Conservation (phyloP, 2,797 vertebrate genomes). For the Hyperoplus lanceolatus region DNA sequence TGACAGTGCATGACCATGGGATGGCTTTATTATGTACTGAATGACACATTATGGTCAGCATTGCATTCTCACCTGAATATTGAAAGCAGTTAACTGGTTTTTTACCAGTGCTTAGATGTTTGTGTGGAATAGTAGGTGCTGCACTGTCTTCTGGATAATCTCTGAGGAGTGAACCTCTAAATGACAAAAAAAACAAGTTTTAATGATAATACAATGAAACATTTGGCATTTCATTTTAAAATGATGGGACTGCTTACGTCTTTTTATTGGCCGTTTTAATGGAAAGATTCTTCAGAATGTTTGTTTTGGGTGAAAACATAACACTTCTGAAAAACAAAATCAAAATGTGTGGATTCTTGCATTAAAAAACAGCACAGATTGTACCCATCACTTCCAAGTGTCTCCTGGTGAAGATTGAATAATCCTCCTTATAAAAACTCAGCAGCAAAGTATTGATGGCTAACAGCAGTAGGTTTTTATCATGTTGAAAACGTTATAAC, state of each 20-base stretch:
- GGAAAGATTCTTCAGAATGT: conserved; percentile 73
- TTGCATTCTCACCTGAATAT: conserved; percentile 87
- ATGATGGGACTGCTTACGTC: conserved; percentile 69
- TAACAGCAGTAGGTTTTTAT: not conserved
- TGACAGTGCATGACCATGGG: not conserved
- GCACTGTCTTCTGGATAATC: conserved; percentile 83
- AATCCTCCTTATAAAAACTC: not conserved
- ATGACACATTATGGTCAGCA: conserved; percentile 5
- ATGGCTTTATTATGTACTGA: not conserved
- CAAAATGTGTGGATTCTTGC: not conserved
- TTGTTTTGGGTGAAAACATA: conserved; percentile 90
- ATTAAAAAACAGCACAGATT: conserved; percentile 3
- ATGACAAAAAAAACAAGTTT: conserved; percentile 26
- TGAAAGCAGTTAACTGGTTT: conserved; percentile 84
- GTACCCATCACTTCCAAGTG: conserved; percentile 1
- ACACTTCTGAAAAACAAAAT: conserved; percentile 75
- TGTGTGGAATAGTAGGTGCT: conserved; percentile 75
- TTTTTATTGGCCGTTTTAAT: conserved; percentile 70
- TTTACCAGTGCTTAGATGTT: conserved; percentile 68
- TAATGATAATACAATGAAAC: not conserved
- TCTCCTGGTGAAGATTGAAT: not conserved
- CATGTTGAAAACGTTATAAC: not conserved
- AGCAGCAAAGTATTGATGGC: not conserved
- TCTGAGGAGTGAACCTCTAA: conserved; percentile 73
- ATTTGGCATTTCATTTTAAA: not conserved